Evolutionary conservation across 2,113 vertebrate genomes (phyloP).

Genomic region (Chitala chitala): DNA sequence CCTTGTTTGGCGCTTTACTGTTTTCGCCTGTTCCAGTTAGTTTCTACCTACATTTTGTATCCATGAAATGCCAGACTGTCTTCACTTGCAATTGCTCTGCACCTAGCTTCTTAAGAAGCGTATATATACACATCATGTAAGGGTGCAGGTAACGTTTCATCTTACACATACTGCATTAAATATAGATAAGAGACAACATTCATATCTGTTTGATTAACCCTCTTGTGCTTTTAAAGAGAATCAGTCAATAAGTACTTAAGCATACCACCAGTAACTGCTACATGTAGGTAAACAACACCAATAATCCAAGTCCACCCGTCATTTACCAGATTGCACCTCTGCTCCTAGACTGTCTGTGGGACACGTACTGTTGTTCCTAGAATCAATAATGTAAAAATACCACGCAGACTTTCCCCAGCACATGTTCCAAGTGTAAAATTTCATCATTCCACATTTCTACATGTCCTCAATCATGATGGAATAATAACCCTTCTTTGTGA

Average conservation of each 20-base stretch:
- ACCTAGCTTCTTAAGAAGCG: too few relatives aligned
- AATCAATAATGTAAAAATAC: neutral
- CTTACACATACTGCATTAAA: neutral
- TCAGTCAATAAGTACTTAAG: slow-evolving; percentile 2
- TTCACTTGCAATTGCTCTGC: too few relatives aligned
- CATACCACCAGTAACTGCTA: neutral
- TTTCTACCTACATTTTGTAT: too few relatives aligned
- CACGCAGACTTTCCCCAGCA: neutral
- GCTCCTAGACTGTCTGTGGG: neutral
- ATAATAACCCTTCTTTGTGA: too few relatives aligned
- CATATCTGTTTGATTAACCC: neutral
- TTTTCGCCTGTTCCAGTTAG: too few relatives aligned
- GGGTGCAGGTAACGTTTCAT: neutral
- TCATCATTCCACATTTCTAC: too few relatives aligned
- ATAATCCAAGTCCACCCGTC: too few relatives aligned
- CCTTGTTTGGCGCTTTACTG: too few relatives aligned
- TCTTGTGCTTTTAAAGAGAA: neutral
- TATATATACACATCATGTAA: neutral
- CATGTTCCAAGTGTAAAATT: neutral
- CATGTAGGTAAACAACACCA: neutral
- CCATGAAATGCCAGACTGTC: too few relatives aligned
- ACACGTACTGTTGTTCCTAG: too few relatives aligned
- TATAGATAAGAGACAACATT: neutral
- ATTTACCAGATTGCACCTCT: neutral
- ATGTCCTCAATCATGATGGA: too few relatives aligned